Base-by-base conservation (phyloP, 1,140 invertebrate species). In the Caenorhabditis latens region DNA sequence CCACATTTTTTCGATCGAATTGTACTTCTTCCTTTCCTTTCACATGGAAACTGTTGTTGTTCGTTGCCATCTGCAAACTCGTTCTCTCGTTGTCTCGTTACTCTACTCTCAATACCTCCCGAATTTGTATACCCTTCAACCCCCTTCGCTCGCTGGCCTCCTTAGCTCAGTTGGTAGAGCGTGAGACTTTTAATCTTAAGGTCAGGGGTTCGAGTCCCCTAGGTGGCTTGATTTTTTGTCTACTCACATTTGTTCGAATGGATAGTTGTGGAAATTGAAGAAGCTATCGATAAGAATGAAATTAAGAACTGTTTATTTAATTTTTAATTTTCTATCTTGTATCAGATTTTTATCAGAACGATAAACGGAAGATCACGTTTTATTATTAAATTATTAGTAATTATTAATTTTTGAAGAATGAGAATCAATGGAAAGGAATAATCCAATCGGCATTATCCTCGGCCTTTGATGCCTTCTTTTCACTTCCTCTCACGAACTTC, bases 391-490 rank as follows among this genome's bases (percentile, higher is more conserved):
- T 65, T 84, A 63, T 46, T 61, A 48, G 14, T 13, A 84, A 53
- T 85, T 85, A 85, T 85, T 85, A 85, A 16, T 32, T 75, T 67
- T 61, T 50, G 46, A 16, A 40, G 7, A 32, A 43, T 3, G 16
- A 14, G 11, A 63, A 57, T 85, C 57, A 75, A 24, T 79, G 71
- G 67, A 85, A 85, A 40, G 84, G 84, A 71, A 85, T 50, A 79
- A 85, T 85, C 84, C 84, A 85, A 40, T 85, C 84, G 42, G 84
- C 84, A 24, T 85, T 79, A 21, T 85, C 67, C 19, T 85, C 84
- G 7, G 84, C 63, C 40, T 65, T 55, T 19, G 67, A 53, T 13
- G 50, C 53, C 9, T 85, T 67, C 32, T 85, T 67, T 14, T 85
- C 84, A 79, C 67, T 85, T 55, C 67, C 84, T 48, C 71, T 48